phyloP scores from a whole-genome alignment of 2,888 invertebrate genomes.

The Oligia fasciuncula region DNA sequence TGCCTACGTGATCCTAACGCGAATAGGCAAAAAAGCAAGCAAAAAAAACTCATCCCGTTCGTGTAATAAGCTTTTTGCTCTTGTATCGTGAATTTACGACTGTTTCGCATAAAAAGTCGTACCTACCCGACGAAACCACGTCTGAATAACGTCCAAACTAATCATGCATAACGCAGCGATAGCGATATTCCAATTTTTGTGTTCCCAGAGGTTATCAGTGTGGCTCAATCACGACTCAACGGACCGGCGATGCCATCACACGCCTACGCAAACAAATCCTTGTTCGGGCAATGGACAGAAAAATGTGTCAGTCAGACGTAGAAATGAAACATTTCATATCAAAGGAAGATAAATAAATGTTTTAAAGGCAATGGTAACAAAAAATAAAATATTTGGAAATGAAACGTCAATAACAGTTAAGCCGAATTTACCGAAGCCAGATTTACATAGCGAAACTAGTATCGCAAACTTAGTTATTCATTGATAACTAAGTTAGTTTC shows the following conservation, averaged over 20 bases:
- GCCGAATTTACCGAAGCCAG: background rate
- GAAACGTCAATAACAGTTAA: slow-evolving; percentile 10
- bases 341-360: background rate
- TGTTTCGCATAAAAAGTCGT: background rate
- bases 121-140: background rate
- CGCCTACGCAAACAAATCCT: background rate
- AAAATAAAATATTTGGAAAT: background rate
- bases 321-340: slow-evolving; percentile 14
- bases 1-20: background rate
- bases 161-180: slow-evolving; percentile 7
- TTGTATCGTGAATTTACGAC: background rate
- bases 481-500: too few species aligned
- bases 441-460: background rate
- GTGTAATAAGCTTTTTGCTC: slow-evolving; percentile 17
- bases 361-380: slow-evolving; percentile 3
- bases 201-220: slow-evolving; percentile 20
- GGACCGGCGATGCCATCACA: slow-evolving; percentile 2
- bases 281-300: slow-evolving; percentile 2
- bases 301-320: slow-evolving; percentile 23
- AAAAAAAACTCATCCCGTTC: background rate
- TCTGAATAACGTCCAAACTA: slow-evolving; percentile 4
- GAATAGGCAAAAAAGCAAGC: background rate
- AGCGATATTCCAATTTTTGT: slow-evolving; percentile 9
- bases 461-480: too few species aligned
- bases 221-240: slow-evolving; percentile 24